Conservation (phyloP, 2,888 invertebrate genomes). For the Micoletzkya japonica region DNA sequence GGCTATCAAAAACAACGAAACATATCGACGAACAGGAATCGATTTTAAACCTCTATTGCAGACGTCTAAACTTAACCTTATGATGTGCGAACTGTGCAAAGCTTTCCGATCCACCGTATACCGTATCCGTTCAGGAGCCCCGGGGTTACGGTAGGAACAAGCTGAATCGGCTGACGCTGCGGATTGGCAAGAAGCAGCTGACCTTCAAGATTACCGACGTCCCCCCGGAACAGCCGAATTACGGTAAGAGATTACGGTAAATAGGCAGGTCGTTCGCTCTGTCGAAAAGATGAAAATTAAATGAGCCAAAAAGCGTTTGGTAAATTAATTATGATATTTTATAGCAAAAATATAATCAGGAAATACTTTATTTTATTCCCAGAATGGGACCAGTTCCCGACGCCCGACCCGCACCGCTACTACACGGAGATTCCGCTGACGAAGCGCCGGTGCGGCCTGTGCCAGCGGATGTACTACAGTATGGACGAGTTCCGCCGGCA, state of each 20-base stretch:
- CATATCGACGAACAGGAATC: too few species aligned
- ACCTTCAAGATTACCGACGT: slow-evolving; percentile 41
- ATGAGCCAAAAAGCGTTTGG: too few species aligned
- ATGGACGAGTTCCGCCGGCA: slow-evolving; percentile 14
- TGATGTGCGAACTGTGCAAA: too few species aligned
- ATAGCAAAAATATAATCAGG: too few species aligned
- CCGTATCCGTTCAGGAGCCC: not conserved
- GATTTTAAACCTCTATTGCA: too few species aligned
- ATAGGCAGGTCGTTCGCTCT: not conserved
- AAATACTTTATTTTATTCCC: not conserved
- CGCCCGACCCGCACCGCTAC: too few species aligned
- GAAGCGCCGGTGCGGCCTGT: slow-evolving; percentile 2
- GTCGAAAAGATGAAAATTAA: too few species aligned
- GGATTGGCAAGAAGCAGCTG: slow-evolving; percentile 40
- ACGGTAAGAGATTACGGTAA: not conserved
- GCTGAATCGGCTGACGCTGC: slow-evolving; percentile 31
- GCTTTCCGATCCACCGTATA: too few species aligned
- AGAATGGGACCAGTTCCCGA: not conserved
- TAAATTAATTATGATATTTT: too few species aligned
- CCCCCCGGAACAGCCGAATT: slow-evolving; percentile 30
- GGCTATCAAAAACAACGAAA: too few species aligned
- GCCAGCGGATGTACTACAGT: not conserved
- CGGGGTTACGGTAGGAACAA: slow-evolving; percentile 2
- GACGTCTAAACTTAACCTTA: too few species aligned
- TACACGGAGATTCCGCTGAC: too few species aligned